Evolutionary conservation across 2,888 invertebrate species (phyloP).

Genomic region (Melitaea athalia): DNA sequence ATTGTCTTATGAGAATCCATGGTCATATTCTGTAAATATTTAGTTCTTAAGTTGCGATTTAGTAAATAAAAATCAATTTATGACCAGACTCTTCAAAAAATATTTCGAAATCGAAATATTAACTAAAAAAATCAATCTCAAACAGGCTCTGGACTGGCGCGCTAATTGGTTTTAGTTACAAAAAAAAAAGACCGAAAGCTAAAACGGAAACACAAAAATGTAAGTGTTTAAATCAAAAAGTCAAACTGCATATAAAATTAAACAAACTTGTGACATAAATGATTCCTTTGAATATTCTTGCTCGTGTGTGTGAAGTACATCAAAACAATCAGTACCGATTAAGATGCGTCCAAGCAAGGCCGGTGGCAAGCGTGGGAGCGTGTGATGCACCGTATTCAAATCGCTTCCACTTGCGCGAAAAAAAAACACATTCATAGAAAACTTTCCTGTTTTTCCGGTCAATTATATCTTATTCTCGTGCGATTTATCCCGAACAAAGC

Average conservation of each 20-base stretch:
- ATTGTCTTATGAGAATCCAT: too few species aligned
- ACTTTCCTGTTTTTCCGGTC: slow-evolving; percentile 79
- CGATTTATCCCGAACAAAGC: slow-evolving; percentile 65
- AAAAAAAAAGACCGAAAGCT: too few species aligned
- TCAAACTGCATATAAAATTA: background rate
- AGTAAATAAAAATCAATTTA: too few species aligned
- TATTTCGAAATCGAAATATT: too few species aligned
- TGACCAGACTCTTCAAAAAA: too few species aligned
- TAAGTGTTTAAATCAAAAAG: too few species aligned
- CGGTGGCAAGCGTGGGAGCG: slow-evolving; percentile 66
- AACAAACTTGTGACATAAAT: background rate
- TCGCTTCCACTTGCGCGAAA: slow-evolving; percentile 45
- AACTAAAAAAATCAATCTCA: too few species aligned
- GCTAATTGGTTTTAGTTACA: too few species aligned
- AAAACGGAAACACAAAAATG: too few species aligned
- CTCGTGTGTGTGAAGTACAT: slow-evolving; percentile 24
- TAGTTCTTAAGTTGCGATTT: too few species aligned
- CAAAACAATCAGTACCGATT: slow-evolving; percentile 37
- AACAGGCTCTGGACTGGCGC: too few species aligned
- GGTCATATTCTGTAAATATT: too few species aligned
- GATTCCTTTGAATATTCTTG: background rate
- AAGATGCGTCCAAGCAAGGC: slow-evolving; percentile 52
- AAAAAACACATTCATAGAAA: slow-evolving; percentile 60
- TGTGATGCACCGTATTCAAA: slow-evolving; percentile 69
- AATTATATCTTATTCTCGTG: slow-evolving; percentile 50